A percentile compares a stretch with the other conserved stretches of the same genome.
Conservation (phyloP, 2,888 invertebrate species). For the Heliconius ethilla region DNA sequence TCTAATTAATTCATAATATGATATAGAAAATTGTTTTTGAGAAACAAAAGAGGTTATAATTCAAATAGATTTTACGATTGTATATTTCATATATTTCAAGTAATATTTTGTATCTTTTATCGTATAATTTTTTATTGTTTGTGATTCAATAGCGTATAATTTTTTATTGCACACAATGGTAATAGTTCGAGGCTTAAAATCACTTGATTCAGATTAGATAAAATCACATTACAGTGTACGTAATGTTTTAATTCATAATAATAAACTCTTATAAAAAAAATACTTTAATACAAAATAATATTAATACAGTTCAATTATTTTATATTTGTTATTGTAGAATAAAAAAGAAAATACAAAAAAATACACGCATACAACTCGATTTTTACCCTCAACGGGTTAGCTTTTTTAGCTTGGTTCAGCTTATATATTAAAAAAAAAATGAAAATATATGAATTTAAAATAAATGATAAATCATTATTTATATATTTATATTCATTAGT, state of each 20-base stretch:
- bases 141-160: not conserved
- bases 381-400: too few relatives aligned
- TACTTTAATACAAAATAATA: too few relatives aligned
- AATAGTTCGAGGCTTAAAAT: not conserved
- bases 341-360: too few relatives aligned
- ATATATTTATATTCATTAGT: not conserved
- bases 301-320: too few relatives aligned
- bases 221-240: not conserved
- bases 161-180: not conserved
- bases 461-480: not conserved
- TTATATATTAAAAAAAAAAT: too few relatives aligned
- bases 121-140: not conserved
- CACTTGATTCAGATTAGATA: not conserved
- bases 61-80: conserved; percentile 16
- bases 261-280: not conserved
- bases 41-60: conserved; percentile 26
- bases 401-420: too few relatives aligned
- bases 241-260: not conserved
- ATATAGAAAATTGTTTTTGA: conserved; percentile 17
- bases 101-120: conserved; percentile 9
- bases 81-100: not conserved
- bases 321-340: too few relatives aligned
- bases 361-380: too few relatives aligned
- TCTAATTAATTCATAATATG: conserved; percentile 19
- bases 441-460: not conserved